Percentiles rank a stretch among this genome's conserved stretches.
phyloP scores from a whole-genome alignment of 2,888 invertebrate species.

The Microctonus aethiopoides region DNA sequence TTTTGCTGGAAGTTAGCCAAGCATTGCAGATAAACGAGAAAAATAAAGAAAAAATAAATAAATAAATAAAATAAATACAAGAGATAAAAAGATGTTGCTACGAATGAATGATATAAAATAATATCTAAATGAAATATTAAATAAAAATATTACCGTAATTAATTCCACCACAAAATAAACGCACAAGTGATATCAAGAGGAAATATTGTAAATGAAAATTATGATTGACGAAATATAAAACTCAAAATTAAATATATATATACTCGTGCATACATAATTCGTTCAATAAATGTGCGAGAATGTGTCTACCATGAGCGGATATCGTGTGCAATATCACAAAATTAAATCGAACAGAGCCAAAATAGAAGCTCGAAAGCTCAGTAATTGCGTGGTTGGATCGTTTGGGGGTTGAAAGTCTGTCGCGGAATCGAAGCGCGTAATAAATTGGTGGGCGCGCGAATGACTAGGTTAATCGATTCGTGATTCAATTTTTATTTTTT shows the following conservation, averaged over 20 bases:
- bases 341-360: slow-evolving; percentile 23
- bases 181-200: neutral
- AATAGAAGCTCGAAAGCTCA: slow-evolving; percentile 11
- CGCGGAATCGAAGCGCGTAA: slow-evolving; percentile 32
- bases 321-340: slow-evolving; percentile 10
- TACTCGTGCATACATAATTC: too few relatives aligned
- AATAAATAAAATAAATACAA: too few relatives aligned
- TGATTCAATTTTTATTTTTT: slow-evolving; percentile 25
- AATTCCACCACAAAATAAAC: neutral
- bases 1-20: slow-evolving; percentile 53
- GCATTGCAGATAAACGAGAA: slow-evolving; percentile 36
- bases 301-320: slow-evolving; percentile 5
- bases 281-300: neutral
- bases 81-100: neutral
- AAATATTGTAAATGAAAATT: neutral
- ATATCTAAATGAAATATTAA: slow-evolving; percentile 1
- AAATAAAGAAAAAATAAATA: neutral
- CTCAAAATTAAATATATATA: neutral
- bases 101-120: slow-evolving; percentile 21
- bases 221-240: neutral
- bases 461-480: slow-evolving; percentile 29
- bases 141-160: neutral
- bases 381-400: slow-evolving; percentile 29
- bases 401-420: slow-evolving; percentile 20
- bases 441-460: slow-evolving; percentile 28